Conservation (phyloP, 2,113 vertebrate genomes). For the Pluvialis apricaria region DNA sequence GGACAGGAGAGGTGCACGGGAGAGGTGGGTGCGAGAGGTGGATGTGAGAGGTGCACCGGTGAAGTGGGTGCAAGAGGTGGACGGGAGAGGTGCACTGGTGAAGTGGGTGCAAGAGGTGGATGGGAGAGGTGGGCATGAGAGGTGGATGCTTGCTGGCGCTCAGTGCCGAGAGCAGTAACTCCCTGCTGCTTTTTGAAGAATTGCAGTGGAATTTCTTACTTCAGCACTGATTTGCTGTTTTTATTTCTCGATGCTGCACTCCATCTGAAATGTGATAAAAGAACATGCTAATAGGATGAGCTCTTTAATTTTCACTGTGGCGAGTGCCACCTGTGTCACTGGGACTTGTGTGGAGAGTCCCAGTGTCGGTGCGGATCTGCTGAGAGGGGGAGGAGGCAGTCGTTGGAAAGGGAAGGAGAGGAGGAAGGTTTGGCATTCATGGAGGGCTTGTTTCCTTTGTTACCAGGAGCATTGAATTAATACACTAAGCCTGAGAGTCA, state of each 20-base stretch:
- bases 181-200: not conserved
- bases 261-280: not conserved
- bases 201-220: not conserved
- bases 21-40: not conserved
- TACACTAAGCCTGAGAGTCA: conserved; percentile 60
- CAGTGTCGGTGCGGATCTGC: not conserved
- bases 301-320: not conserved
- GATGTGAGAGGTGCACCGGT: not conserved
- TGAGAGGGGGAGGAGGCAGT: not conserved
- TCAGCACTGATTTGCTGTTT: not conserved
- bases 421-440: conserved; percentile 39
- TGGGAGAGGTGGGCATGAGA: not conserved
- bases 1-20: not conserved
- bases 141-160: not conserved
- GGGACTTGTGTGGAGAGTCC: not conserved
- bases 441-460: conserved; percentile 47
- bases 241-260: rapidly evolving
- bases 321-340: not conserved
- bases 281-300: not conserved
- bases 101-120: too few species aligned
- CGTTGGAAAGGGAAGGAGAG: not conserved
- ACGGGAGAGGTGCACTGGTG: not conserved
- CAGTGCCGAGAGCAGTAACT: rapidly evolving
- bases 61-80: too few species aligned
- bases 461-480: conserved; percentile 58